phyloP scores from a whole-genome alignment of 2,888 invertebrate genomes.

The Chloromyia formosa region DNA sequence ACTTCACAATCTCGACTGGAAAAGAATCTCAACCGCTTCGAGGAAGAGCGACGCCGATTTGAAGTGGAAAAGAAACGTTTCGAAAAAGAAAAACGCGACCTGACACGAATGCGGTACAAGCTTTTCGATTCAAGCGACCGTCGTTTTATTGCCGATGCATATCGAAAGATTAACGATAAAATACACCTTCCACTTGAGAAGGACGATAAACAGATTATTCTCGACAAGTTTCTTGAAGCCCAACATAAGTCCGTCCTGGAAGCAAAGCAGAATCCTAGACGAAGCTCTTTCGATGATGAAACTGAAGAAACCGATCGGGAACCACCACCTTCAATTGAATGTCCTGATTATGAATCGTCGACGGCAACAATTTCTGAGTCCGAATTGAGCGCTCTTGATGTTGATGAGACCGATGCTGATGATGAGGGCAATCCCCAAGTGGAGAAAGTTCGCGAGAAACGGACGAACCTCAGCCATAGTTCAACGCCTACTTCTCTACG shows the following conservation, averaged over 20 bases:
- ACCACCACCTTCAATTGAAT: constrained; percentile 36
- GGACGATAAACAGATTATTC: constrained; percentile 53
- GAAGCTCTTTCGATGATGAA: constrained; percentile 10
- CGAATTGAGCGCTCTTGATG: constrained; percentile 53
- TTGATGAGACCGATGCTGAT: constrained; percentile 46
- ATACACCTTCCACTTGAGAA: constrained; percentile 57
- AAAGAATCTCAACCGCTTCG: constrained; percentile 60
- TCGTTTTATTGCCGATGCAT: constrained; percentile 58
- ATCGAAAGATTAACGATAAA: constrained; percentile 58
- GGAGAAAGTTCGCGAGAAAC: constrained; percentile 1
- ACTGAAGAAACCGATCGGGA: constrained; percentile 41
- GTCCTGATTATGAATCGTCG: constrained; percentile 59
- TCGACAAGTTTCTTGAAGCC: constrained; percentile 20
- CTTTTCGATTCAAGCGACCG: constrained; percentile 59
- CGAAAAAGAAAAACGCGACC: constrained; percentile 68
- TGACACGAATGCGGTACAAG: constrained; percentile 53
- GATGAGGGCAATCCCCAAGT: constrained; percentile 49
- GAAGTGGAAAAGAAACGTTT: constrained; percentile 64
- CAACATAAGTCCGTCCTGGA: constrained; percentile 1
- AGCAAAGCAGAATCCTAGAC: constrained; percentile 19
- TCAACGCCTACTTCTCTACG: constrained; percentile 60
- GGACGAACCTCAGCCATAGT: constrained; percentile 55
- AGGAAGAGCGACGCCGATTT: constrained; percentile 61
- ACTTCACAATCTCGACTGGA: constrained; percentile 53
- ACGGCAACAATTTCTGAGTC: constrained; percentile 61